phyloP scores from a whole-genome alignment of 2,797 vertebrate species.

The Allobates femoralis region DNA sequence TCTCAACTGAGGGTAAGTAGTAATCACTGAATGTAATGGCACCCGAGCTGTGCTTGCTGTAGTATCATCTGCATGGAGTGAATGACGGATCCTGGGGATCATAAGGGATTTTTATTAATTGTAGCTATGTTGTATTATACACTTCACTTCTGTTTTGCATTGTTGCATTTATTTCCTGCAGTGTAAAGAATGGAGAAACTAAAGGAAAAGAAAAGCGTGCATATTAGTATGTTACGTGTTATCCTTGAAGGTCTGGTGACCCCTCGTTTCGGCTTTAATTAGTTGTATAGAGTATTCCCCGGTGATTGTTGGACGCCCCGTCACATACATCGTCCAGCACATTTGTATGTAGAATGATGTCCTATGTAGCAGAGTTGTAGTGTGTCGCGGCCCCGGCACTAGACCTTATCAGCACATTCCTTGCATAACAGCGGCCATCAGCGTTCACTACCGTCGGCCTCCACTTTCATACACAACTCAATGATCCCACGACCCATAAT shows the following conservation, averaged over 20 bases:
- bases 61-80: too few species aligned
- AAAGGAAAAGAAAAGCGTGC: too few species aligned
- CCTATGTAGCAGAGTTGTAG: not conserved
- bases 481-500: slow-evolving; percentile 53
- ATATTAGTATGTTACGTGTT: too few species aligned
- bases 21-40: not conserved
- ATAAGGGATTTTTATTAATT: not conserved
- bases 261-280: too few species aligned
- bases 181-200: not conserved
- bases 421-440: not conserved
- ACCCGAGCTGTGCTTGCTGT: not conserved
- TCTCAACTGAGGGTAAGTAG: slow-evolving; percentile 92
- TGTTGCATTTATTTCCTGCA: not conserved
- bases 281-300: too few species aligned
- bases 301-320: too few species aligned
- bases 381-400: not conserved
- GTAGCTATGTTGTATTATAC: not conserved
- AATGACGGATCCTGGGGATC: too few species aligned
- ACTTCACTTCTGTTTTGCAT: not conserved
- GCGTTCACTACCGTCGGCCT: not conserved
- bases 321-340: too few species aligned
- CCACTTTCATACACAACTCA: slow-evolving; percentile 33
- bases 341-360: not conserved
- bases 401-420: slow-evolving; percentile 28
- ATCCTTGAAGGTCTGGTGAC: too few species aligned